Base-by-base conservation (phyloP, 2,113 vertebrate species). In the Lonchura striata region DNA sequence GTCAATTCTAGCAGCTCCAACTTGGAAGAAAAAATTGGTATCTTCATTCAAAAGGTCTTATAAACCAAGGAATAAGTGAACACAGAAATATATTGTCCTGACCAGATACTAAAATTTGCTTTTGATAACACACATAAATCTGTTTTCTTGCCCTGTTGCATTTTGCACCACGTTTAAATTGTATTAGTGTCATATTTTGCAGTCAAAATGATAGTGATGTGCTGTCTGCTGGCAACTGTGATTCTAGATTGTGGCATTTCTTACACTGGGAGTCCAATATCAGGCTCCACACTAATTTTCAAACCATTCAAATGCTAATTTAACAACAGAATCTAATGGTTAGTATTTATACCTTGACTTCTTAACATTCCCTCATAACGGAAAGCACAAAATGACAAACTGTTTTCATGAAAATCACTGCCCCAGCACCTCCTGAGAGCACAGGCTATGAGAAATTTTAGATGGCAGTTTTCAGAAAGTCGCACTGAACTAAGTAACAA, bases 71-170 rank as follows among this genome's bases (percentile, higher is more conserved):
- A 60, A 49, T 33, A 42, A 42, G 15, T 2, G 3, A 86, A 60
- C 22, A 78, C 35, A 57, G 33, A 93, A 93, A 75, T 66, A 50
- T 10, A 89, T 21, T 42, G n/a, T 78, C 54, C 57, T 69, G 28
- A 92, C 9, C 44, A 84, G 61, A 83, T 41, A 54, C 18, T 47
- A 92, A 77, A 71, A 92, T 76, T 54, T 74, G 64, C 1, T 68
- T 95, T 92, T 65, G 47, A 89, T 64, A 81, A 57, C 53, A n/a
- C 23, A 88, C 33, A 88, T 86, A 92, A 94, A 94, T 93, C 84
- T 64, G 53, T 83, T 90, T 91, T 71, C 78, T 78, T 42, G 35
- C 14, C 28, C 83, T 57, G 83, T 8, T 86, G 80, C 71, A 76
- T 76, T 93, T 3, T 69, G 72, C 47, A 83, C 30, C 0, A 0